phyloP scores from a whole-genome alignment of 1,140 invertebrate species.

The Brachionus koreanus region DNA sequence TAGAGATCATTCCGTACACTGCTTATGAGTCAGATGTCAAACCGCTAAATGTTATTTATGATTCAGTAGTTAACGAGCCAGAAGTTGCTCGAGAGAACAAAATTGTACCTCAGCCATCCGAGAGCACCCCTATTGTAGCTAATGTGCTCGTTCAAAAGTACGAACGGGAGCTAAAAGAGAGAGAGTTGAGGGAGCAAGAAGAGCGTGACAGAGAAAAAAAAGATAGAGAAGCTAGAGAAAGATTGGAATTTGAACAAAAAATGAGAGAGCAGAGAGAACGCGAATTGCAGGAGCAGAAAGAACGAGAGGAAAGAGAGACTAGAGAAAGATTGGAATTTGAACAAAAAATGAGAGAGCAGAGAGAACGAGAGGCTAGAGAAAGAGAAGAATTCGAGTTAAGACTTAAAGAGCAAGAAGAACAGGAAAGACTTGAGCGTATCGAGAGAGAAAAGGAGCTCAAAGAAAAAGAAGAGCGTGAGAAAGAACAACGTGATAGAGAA shows the following conservation, averaged over 20 bases:
- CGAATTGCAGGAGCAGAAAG: neutral
- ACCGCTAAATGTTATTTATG: conserved; percentile 35
- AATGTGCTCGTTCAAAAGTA: neutral
- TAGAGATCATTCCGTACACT: neutral
- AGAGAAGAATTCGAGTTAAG: neutral
- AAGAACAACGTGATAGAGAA: conserved; percentile 13
- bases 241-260: neutral
- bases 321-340: neutral
- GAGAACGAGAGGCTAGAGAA: neutral
- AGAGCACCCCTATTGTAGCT: neutral
- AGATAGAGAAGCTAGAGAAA: neutral
- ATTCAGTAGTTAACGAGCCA: neutral
- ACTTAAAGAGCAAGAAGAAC: neutral
- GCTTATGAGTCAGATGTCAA: neutral
- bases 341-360: neutral
- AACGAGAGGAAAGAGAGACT: neutral
- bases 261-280: neutral
- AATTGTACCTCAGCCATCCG: neutral
- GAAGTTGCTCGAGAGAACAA: neutral
- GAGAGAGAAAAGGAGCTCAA: neutral
- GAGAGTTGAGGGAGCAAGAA: neutral
- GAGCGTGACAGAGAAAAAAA: neutral
- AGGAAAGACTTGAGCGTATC: neutral
- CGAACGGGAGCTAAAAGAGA: neutral
- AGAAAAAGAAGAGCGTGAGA: neutral